Base-by-base conservation (phyloP, 2,888 invertebrate genomes). In the Autographa pulchrina region DNA sequence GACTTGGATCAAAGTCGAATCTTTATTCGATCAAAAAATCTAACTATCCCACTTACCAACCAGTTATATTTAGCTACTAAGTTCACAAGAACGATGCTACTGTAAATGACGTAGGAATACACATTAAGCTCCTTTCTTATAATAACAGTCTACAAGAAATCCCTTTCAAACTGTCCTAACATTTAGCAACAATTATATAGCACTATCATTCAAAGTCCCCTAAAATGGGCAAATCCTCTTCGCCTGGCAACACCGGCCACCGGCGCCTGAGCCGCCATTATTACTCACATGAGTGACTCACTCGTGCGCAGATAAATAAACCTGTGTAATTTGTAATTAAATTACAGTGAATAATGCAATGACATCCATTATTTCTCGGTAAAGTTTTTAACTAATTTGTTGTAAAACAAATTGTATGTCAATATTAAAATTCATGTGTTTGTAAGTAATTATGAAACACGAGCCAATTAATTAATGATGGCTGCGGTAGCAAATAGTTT, bases 251-350 rank as follows among this genome's bases (percentile, higher is more conserved):
- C 78, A 79, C 79, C 41, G 64, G 71, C 25, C 65, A 70, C 65
- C 72, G 75, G 71, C 74, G 84, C 84, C 66, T 83, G 78, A 74
- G 73, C 77, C 72, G 68, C 78, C 77, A 80, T 82, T 78, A 89
- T 91, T 90, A 91, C 89, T 92, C 92, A 92, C 83, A 83, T 88
- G 88, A 79, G 74, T 94, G 94, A 94, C 84, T 94, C 94, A 94
- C 86, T 87, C 88, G 84, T 87, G 88, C 82, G 82, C 86, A 81
- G 85, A 88, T 85, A 83, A 87, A 86, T 85, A 78, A 80, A 81
- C 80, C 70, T 74, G 64, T 84, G 79, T 90, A 89, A 91, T 90
- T 91, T 89, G 90, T 91, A 91, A 91, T 91, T 88, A 88, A 88
- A 89, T 92, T 94, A 93, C 92, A 86, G 70, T 85, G 92, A 94